Conservation (phyloP, 2,797 vertebrate genomes). For the Eulemur mongoz region DNA sequence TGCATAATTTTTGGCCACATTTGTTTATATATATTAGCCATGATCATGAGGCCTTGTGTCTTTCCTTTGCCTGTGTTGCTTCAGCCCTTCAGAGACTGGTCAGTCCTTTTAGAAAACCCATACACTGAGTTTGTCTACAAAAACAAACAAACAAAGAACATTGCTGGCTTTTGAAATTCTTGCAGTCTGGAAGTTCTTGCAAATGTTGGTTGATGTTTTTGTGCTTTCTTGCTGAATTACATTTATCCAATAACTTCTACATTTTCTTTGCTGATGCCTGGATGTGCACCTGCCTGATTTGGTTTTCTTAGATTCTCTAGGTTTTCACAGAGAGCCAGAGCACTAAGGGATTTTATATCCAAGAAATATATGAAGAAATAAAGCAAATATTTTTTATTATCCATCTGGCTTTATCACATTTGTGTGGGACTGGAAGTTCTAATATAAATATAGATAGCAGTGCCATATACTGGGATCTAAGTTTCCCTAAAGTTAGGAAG, state of each 20-base stretch:
- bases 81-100: neutral
- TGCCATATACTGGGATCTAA: neutral
- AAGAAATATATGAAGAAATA: neutral
- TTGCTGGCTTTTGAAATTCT: neutral
- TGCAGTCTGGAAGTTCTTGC: neutral
- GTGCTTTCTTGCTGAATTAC: neutral
- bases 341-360: neutral
- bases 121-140: neutral
- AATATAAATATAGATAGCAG: neutral
- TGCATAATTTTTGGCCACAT: neutral
- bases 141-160: neutral
- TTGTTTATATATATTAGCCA: neutral
- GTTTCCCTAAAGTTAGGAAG: neutral
- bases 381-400: neutral
- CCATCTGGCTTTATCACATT: neutral
- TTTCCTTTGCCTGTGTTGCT: neutral
- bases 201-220: neutral
- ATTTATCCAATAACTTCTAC: neutral
- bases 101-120: neutral
- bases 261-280: neutral
- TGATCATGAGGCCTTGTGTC: neutral
- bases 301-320: neutral
- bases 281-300: neutral
- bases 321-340: neutral
- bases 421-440: neutral